Conservation (phyloP, 2,888 invertebrate genomes). For the Drosophila limbata region DNA sequence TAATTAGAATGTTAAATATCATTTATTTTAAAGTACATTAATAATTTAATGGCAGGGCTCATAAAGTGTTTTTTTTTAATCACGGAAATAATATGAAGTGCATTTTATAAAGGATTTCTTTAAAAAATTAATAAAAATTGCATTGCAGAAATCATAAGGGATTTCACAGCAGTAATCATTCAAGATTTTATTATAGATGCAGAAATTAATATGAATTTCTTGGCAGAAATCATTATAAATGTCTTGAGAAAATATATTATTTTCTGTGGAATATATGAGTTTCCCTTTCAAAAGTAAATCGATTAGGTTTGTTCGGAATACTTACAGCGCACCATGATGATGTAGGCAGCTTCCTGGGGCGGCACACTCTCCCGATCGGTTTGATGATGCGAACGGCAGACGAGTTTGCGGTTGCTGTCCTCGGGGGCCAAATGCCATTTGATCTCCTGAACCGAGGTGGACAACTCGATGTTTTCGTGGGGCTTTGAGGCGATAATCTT, state of each 20-base stretch:
- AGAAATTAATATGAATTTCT: no score
- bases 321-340: slow-evolving; percentile 88
- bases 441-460: slow-evolving; percentile 89
- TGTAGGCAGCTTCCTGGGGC: slow-evolving; percentile 79
- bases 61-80: no score
- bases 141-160: no score
- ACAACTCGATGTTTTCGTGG: slow-evolving; percentile 87
- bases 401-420: slow-evolving; percentile 89
- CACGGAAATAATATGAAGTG: no score
- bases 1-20: no score
- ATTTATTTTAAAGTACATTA: no score
- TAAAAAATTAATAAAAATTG: background rate
- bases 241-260: background rate
- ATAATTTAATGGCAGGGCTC: no score
- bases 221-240: background rate
- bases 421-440: slow-evolving; percentile 88
- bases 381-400: slow-evolving; percentile 89
- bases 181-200: background rate
- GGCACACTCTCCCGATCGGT: slow-evolving; percentile 82
- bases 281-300: background rate
- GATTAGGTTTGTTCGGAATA: slow-evolving; percentile 38
- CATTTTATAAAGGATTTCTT: background rate
- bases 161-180: background rate
- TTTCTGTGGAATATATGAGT: background rate
- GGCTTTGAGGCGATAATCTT: slow-evolving; percentile 84